Evolutionary conservation across 2,113 vertebrate genomes (phyloP).

Genomic region (Prietella phreatophila): DNA sequence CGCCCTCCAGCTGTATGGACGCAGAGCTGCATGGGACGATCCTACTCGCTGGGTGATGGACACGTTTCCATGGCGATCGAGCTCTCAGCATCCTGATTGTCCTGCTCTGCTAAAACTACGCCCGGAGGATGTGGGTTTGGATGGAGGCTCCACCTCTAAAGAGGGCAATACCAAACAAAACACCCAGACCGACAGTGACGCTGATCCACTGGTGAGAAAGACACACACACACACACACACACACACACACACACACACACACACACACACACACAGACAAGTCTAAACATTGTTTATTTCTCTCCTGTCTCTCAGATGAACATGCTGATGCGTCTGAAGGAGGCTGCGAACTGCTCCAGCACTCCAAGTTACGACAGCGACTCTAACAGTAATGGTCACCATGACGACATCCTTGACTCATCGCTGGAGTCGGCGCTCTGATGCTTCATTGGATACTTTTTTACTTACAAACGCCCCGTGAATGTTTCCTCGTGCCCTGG

Average conservation of each 20-base stretch:
- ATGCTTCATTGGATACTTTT: constrained; percentile 51
- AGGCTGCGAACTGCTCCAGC: constrained; percentile 93
- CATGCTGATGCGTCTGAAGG: constrained; percentile 96
- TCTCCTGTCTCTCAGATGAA: constrained; percentile 81
- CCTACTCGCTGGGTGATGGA: constrained; percentile 96
- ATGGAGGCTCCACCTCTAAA: constrained; percentile 83
- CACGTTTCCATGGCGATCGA: constrained; percentile 88
- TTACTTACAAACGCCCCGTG: not conserved
- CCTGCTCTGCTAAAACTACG: constrained; percentile 91
- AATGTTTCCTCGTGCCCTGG: constrained; percentile 55
- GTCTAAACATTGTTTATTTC: not conserved
- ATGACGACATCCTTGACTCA: constrained; percentile 90
- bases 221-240: not conserved
- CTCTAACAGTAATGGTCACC: constrained; percentile 96
- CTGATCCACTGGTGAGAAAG: constrained; percentile 90
- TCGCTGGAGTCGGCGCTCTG: constrained; percentile 93
- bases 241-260: not conserved
- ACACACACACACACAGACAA: not conserved
- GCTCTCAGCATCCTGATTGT: constrained; percentile 87
- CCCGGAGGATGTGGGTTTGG: constrained; percentile 95
- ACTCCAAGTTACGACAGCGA: constrained; percentile 97
- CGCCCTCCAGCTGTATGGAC: constrained; percentile 83
- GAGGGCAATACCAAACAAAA: constrained; percentile 84
- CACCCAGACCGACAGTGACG: constrained; percentile 84
- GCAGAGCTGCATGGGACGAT: constrained; percentile 92